These are phyloP conservation scores for Peucedramus taeniatus DNA, from an alignment of 2,113 vertebrate species.

Conservation along the genomic window DNA sequence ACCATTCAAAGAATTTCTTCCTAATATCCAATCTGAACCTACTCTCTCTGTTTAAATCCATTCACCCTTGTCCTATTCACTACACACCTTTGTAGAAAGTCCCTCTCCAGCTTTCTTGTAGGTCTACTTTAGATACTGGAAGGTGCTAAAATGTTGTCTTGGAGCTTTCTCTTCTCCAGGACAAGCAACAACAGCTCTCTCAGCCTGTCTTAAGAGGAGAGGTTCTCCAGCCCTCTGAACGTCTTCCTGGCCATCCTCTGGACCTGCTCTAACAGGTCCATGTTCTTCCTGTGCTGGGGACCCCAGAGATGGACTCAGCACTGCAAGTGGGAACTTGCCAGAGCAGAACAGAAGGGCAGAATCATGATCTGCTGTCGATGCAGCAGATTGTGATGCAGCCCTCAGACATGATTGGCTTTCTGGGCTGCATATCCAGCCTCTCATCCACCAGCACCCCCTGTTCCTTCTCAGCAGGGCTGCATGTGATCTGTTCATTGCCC, in stretches of 20 bases:
- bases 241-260: neutral
- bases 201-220: neutral
- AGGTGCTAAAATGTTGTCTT: neutral
- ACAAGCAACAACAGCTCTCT: neutral
- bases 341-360: neutral
- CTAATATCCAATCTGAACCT: neutral
- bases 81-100: neutral
- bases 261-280: neutral
- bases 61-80: neutral
- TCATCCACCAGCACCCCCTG: neutral
- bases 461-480: neutral
- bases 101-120: neutral
- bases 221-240: neutral
- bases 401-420: neutral
- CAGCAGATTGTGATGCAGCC: neutral
- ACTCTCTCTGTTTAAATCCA: neutral
- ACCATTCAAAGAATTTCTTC: neutral
- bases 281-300: neutral
- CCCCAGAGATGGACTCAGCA: neutral
- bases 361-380: rapidly evolving
- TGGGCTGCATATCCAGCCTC: neutral
- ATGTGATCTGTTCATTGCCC: neutral
- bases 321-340: neutral
- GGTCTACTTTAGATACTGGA: neutral
- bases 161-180: neutral